Percentiles rank a stretch among this genome's conserved stretches.
phyloP scores from a whole-genome alignment of 2,113 vertebrate genomes.

The Cariama cristata region DNA sequence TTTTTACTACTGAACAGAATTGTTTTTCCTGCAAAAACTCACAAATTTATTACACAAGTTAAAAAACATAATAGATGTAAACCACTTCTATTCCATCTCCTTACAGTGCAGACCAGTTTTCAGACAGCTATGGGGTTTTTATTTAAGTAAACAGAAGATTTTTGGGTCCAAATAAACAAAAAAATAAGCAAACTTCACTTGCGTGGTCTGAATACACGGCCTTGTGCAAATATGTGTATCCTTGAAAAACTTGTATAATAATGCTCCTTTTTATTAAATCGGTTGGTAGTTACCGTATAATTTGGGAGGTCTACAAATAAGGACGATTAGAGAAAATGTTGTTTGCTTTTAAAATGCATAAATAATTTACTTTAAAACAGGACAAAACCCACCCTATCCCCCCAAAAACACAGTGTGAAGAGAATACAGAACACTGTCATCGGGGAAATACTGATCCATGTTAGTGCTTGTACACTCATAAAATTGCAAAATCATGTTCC shows the following conservation, averaged over 20 bases:
- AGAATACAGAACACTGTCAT: conserved; percentile 36
- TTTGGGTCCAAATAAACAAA: not conserved
- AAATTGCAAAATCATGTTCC: conserved; percentile 24
- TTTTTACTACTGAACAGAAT: not conserved
- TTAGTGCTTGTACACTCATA: conserved; percentile 45
- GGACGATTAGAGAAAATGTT: conserved; percentile 32
- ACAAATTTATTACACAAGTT: not conserved
- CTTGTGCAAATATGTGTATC: not conserved
- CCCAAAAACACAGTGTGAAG: not conserved
- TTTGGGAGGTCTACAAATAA: conserved; percentile 40
- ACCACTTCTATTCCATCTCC: not conserved
- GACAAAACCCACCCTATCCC: not conserved
- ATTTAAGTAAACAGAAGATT: not conserved
- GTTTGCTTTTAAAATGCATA: conserved; percentile 32
- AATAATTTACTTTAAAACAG: conserved; percentile 71
- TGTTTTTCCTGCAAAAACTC: not conserved
- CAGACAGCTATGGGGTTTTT: not conserved
- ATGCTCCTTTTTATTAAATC: not conserved
- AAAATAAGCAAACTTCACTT: not conserved
- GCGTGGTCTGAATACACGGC: not conserved
- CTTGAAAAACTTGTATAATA: not conserved
- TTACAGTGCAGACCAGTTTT: not conserved
- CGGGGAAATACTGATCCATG: conserved; percentile 31
- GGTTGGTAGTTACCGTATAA: not conserved
- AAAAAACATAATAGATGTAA: not conserved